Evolutionary conservation across 2,797 vertebrate genomes (phyloP).

Genomic region (Carcharodon carcharias): DNA sequence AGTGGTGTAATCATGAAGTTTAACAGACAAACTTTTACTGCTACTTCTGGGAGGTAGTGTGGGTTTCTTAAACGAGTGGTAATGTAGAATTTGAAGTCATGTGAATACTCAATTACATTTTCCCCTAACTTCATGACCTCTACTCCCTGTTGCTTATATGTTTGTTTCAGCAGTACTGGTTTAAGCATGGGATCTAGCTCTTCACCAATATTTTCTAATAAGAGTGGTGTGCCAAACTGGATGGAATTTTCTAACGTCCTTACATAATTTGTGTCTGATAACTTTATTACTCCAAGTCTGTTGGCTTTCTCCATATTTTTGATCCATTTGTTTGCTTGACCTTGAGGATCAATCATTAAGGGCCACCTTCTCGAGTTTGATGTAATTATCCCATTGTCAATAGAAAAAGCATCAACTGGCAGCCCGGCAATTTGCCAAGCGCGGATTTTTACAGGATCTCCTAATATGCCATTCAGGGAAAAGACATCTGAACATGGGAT

Average conservation of each 20-base stretch:
- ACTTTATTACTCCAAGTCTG: conserved; percentile 75
- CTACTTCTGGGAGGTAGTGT: conserved; percentile 89
- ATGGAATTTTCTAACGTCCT: conserved; percentile 76
- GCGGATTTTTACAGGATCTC: conserved; percentile 77
- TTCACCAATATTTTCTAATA: conserved; percentile 82
- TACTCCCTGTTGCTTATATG: conserved; percentile 83
- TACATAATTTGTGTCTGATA: conserved; percentile 74
- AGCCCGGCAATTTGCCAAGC: conserved; percentile 84
- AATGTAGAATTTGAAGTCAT: conserved; percentile 82
- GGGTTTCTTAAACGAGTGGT: conserved; percentile 85
- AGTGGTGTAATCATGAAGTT: conserved; percentile 95
- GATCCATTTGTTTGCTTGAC: conserved; percentile 91
- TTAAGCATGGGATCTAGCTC: conserved; percentile 84
- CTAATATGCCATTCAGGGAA: conserved; percentile 71
- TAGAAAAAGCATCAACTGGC: conserved; percentile 83
- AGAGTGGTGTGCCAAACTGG: conserved; percentile 78
- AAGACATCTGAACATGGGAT: conserved; percentile 77
- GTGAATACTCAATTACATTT: conserved; percentile 81
- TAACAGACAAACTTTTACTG: conserved; percentile 85
- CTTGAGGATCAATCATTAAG: conserved; percentile 90
- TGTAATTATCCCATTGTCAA: conserved; percentile 85
- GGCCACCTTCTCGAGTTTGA: conserved; percentile 85
- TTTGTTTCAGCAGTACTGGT: conserved; percentile 80
- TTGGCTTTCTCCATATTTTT: conserved; percentile 89
- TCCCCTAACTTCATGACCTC: conserved; percentile 87